Base-by-base conservation (phyloP, 2,888 invertebrate genomes). In the Tetheella fluctuosa region DNA sequence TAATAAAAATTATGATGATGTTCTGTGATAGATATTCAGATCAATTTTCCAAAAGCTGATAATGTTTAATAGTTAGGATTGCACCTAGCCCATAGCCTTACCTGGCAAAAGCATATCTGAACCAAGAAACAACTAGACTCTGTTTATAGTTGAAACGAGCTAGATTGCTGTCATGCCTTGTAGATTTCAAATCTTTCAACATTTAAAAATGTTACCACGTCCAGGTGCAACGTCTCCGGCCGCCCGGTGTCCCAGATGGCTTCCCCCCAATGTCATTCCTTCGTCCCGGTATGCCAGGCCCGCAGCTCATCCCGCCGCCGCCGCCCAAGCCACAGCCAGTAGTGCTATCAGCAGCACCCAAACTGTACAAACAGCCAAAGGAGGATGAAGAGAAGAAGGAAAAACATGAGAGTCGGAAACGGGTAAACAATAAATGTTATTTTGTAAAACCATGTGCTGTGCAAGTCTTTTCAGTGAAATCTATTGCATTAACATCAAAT, bases 271-370 rank as follows among this genome's bases (percentile, higher is more conserved):
- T 88, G 77, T 79, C 89, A 39, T 87, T 85, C 76, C 74, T 90
- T 6, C 80, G 88, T 4, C 88, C 92, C 0, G 88, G 86, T 0
- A 48, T 91, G 63, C 91, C 86, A 0, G 92, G 91, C 0, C 92
- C 90, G 0, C 91, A 88, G 75, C 73, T 89, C 17, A 76, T 84
- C n/a, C 91, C 91, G 0, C 89, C 89, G 0, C 88, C 89, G 10
- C 90, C 91, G 0, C 90, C 91, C 2, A 92, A 93, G 61, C 88
- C 92, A 0, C 95, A 95, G 70, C 95, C 95, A 0, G 94, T 95
- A 1, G 95, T 96, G 0, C 89, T 96, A 0, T 95, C 95, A 15
- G 95, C 96, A 17, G 96, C 96, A 15, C 96, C 96, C 0, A 95
- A 96, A 67, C 83, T 96, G 0, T 96, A 96, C 76, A 94, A 94